Evolutionary conservation across 2,888 invertebrate genomes (phyloP), one percentile per base, ranked within the genome.

Genomic region (Fragum fragum): DNA sequence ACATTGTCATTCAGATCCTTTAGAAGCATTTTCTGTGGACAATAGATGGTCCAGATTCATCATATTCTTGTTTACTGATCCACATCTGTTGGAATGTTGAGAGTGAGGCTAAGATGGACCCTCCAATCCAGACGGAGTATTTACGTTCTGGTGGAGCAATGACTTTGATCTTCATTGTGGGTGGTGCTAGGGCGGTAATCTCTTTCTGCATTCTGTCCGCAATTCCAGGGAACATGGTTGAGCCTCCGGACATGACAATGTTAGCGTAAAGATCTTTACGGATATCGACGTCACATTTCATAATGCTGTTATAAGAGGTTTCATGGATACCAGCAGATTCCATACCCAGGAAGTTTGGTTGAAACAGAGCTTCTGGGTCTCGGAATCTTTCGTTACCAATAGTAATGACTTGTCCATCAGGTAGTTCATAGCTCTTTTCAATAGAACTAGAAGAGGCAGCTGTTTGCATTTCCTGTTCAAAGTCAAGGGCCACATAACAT

Each of bases 131-230:
- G 66, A 66, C 66, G 9, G 66, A 66, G 42, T 66, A 66, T 42
- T 66, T 66, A 18, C 66, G 32, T 36, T 66, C 66, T 42, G 66
- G 66, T 42, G 66, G 66, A 23, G 66, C 66, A 66, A 66, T 66
- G 42, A 66, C 66, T 42, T 66, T 66, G 66, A 66, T 66, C 42
- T 66, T 66, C 66, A 66, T 66, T 36, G 66, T 66, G 21, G 66
- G 42, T 0, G 66, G 66, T n/a, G 66, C 66, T 7, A 66, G 42
- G 42, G 66, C 66, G 1, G 42, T 39, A 7, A 66, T 42, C 23
- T 66, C 66, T 26, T 66, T 66, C 66, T 66, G 66, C 66, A 66
- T 66, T 66, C 66, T 66, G 66, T 66, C 66, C 14, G 66, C 66
- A 11, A 66, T 66, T 0, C 66, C 66, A 23, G 66, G 66, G 66